Evolutionary conservation across 2,888 invertebrate species (phyloP).

Genomic region (Leptogaster cylindrica): DNA sequence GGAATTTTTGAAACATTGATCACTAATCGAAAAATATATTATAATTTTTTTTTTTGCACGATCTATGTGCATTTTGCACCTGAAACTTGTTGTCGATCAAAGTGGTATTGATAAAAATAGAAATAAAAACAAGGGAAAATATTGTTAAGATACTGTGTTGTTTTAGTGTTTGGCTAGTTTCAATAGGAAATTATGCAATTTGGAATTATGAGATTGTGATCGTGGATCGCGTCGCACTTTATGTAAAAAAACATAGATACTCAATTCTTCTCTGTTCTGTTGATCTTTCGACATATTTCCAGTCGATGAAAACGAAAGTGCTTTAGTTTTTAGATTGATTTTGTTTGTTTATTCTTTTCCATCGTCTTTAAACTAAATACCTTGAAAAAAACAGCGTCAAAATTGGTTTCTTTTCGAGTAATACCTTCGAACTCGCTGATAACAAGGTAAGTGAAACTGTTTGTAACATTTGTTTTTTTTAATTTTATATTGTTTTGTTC

Average conservation of each 20-base stretch:
- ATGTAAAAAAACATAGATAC: not conserved
- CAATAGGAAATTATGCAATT: slow-evolving; percentile 27
- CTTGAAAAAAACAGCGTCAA: slow-evolving; percentile 56
- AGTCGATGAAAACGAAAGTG: slow-evolving; percentile 17
- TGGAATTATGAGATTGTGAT: slow-evolving; percentile 23
- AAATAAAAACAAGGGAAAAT: not conserved
- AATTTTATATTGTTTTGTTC: too few relatives aligned
- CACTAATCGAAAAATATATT: too few relatives aligned
- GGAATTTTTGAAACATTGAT: too few relatives aligned
- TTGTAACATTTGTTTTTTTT: too few relatives aligned
- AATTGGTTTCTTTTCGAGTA: slow-evolving; percentile 62
- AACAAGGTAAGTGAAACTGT: slow-evolving; percentile 53
- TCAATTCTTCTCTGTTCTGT: not conserved
- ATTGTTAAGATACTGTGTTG: not conserved
- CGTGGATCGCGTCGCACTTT: not conserved
- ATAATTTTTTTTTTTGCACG: too few relatives aligned
- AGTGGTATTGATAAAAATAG: not conserved
- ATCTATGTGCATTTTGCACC: too few relatives aligned
- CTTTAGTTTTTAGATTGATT: not conserved
- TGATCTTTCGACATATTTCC: too few relatives aligned
- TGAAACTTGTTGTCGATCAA: too few relatives aligned
- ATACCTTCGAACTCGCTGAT: slow-evolving; percentile 60
- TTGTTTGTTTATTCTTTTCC: not conserved
- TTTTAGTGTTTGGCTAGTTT: slow-evolving; percentile 10
- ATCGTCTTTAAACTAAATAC: not conserved